Base-by-base conservation (phyloP, 2,113 vertebrate genomes). In the Catharus bicknelli region DNA sequence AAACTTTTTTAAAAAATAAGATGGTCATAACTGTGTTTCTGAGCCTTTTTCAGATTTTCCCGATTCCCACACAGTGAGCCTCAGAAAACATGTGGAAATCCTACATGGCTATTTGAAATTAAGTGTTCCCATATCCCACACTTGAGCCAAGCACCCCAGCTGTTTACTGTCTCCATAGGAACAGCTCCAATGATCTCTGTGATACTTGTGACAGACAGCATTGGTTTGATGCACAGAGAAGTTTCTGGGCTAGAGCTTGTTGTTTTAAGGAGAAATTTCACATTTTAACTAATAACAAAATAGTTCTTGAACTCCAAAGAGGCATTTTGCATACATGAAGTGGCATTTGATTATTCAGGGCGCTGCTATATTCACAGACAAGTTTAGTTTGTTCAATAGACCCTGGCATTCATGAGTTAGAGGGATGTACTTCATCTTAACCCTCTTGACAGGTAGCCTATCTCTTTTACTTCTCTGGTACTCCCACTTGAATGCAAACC, bases 81-180 rank as follows among this genome's bases (percentile, higher is more conserved):
- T 54, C 59, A 74, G 54, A 57, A 76, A 53, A 27, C 0, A 0
- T 17, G 25, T 63, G 47, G 50, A 54, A 63, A 43, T 68, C 29
- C 51, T 45, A 27, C 27, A 7, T 0, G 2, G 23, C 57, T 62
- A 29, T 76, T 79, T 47, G 13, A 16, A 48, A 34, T 16, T 0
- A 8, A 22, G 8, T 32, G 30, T 79, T 59, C 21, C 70, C 7
- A 1, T 15, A 19, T 51, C 15, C 32, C 16, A 1, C 16, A 9
- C 53, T 40, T 58, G 34, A 66, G 30, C 42, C 1, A 1, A 79
- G 50, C 72, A 27, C 36, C 54, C 42, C n/a, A 26, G 45, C 12
- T 32, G 23, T 18, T 2, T 25, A 4, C 55, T 8, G 50, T 30
- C 43, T 34, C 58, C 1, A 0, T 3, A 6, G 7, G 22, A 27